These are phyloP conservation scores for Subacronicta megacephala DNA, from an alignment of 2,888 invertebrate genomes.

Conservation along the genomic window DNA sequence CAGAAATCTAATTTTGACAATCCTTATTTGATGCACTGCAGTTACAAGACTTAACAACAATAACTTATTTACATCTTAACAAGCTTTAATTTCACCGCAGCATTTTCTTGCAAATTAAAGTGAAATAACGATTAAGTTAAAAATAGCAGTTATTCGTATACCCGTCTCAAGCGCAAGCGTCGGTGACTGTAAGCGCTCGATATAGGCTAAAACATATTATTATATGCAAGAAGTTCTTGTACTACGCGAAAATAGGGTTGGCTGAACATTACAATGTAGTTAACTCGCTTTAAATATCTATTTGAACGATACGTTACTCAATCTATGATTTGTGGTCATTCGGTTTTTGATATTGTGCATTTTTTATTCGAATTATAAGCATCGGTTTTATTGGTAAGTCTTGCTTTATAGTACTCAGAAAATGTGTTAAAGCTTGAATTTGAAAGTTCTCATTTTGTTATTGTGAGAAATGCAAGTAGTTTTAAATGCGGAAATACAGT, in stretches of 20 bases:
- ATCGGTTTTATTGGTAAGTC: constrained; percentile 2
- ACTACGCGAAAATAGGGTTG: constrained; percentile 87
- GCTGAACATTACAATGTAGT: constrained; percentile 55
- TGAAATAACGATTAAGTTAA: constrained; percentile 42
- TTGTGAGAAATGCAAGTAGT: constrained; percentile 6
- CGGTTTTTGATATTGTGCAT: constrained; percentile 13
- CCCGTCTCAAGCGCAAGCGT: constrained; percentile 63
- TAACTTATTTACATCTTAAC: neutral
- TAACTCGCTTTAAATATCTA: constrained; percentile 35
- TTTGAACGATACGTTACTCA: constrained; percentile 29
- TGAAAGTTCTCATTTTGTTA: constrained; percentile 31
- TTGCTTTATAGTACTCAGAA: constrained; percentile 12
- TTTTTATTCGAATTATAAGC: constrained; percentile 20
- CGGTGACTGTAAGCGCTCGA: constrained; percentile 82
- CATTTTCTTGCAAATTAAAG: constrained; percentile 19
- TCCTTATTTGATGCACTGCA: no score
- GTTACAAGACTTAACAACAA: neutral
- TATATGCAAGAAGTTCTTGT: constrained; percentile 90
- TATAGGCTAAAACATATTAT: constrained; percentile 90
- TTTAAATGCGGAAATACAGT: constrained; percentile 13
- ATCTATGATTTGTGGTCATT: constrained; percentile 29
- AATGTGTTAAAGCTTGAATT: constrained; percentile 15
- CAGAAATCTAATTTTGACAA: no score
- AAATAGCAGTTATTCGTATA: constrained; percentile 53
- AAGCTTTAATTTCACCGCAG: neutral